Evolutionary conservation across 2,113 vertebrate species (phyloP), one percentile per base, ranked within the genome.

Genomic region (Uria lomvia): DNA sequence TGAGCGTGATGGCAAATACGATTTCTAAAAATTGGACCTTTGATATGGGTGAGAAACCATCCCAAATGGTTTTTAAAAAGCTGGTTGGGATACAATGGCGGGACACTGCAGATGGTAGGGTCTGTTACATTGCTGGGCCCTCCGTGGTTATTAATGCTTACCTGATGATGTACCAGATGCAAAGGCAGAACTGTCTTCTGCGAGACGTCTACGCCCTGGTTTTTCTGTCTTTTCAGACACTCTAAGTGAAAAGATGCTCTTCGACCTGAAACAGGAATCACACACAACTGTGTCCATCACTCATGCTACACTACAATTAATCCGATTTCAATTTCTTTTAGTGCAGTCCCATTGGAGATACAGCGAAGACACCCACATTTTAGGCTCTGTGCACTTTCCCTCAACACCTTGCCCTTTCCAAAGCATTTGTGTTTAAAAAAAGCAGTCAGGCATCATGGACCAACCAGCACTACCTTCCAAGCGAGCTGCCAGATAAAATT

Each of bases 241-340:
- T 99, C 99, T 89, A 99, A 97, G 96, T 99, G 99, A 98, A 99
- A 99, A 93, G 99, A 99, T 56, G 99, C 99, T 98, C 99, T 98
- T 97, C 99, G 98, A 96, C 98, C 99, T 99, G 97, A 45, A 97
- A 92, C 62, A 50, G 42, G 72, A 97, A 84, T 20, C 53, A 76
- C 62, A 92, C 23, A 90, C 47, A 89, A 7, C 42, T 2, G 13
- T 71, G 66, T 62, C 96, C 66, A 65, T 88, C 85, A 82, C 71
- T 92, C 60, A 76, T 4, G 4, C 2, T 5, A 45, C 12, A 15
- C 59, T 6, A 5, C 38, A 32, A 38, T 26, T 27, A 21, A 24
- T 7, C 8, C 58, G 30, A 26, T 58, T 62, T 32, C 40, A 6
- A 0, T 2, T n/a, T 43, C 29, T 89, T 17, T 59, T 22, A 59